Evolutionary conservation across 2,113 vertebrate species (phyloP), one percentile per base, ranked within the genome.

Genomic region (Oncorhynchus kisutch): DNA sequence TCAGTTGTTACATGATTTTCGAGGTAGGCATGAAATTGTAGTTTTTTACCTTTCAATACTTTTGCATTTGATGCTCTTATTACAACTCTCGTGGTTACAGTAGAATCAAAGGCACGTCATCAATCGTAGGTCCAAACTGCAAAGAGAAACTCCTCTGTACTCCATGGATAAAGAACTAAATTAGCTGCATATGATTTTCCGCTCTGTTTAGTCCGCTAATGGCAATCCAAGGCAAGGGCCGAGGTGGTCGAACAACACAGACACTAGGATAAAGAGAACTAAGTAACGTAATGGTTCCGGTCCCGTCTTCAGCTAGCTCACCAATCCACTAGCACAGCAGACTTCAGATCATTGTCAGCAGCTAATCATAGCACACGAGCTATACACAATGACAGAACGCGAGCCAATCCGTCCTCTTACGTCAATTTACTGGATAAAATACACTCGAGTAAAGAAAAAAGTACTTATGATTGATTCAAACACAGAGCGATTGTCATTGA

Each of bases 161-260:
- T 80, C 83, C 83, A 85, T 84, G 39, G 27, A 81, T 11, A 22
- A 62, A 62, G 1, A 20, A 6, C 20, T 62, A 7, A 20, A 14
- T 22, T 20, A 7, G 20, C 59, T 22, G 59, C n/a, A 62, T 62
- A 22, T 62, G 4, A 62, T 60, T 51, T 51, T 16, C 49, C 49
- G 49, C 49, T 34, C 34, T 18, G 51, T 54, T 54, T 18, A 54
- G 51, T 3, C 51, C 16, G 51, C 49, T 51, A 51, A 51, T 14
- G n/a, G 5, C 59, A 22, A 60, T 60, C 18, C 57, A 60, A 62
- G 14, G 6, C 20, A 16, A 14, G 51, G 16, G 16, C 13, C 16
- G 16, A 54, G 12, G 14, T 18, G 51, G 51, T 54, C 51, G 16
- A 18, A 1, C 18, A 54, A 54, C 51, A 54, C 39, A 45, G 39